phyloP scores from a whole-genome alignment of 2,888 invertebrate genomes.

The Corbicula japonica region DNA sequence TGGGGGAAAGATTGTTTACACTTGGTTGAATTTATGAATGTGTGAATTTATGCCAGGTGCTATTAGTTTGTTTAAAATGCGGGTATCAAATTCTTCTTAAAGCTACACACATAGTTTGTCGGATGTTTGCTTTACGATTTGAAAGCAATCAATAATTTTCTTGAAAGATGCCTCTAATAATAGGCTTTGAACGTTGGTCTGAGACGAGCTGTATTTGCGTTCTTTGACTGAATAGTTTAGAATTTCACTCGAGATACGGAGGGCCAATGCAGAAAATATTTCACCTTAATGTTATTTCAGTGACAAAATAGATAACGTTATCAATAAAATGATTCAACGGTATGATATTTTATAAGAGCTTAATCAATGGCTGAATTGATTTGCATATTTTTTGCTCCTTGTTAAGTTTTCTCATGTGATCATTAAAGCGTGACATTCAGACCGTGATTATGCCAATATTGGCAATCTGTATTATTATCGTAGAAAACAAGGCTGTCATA shows the following conservation, averaged over 20 bases:
- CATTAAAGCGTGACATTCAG: constrained; percentile 3
- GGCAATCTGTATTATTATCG: constrained; percentile 14
- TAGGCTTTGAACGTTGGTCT: constrained; percentile 19
- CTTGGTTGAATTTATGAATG: constrained; percentile 59
- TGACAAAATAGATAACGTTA: constrained; percentile 26
- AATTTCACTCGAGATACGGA: no score
- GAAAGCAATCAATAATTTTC: constrained; percentile 51
- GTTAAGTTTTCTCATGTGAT: constrained; percentile 24
- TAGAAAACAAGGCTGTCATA: constrained; percentile 21
- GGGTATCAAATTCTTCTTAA: constrained; percentile 51
- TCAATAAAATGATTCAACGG: constrained; percentile 46
- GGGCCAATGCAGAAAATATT: constrained; percentile 38
- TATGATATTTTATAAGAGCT: constrained; percentile 37
- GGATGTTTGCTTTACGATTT: constrained; percentile 56
- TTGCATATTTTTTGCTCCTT: constrained; percentile 38
- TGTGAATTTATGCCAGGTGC: constrained; percentile 63
- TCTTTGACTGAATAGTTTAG: neutral
- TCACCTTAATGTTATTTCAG: constrained; percentile 14
- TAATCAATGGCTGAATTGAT: constrained; percentile 47
- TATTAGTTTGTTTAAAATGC: constrained; percentile 13
- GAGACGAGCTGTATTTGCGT: neutral
- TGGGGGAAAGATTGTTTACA: constrained; percentile 51
- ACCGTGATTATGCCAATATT: constrained; percentile 24
- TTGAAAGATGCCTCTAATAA: constrained; percentile 27
- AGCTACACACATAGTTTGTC: constrained; percentile 40